Evolutionary conservation across 2,888 invertebrate species (phyloP), one percentile per base, ranked within the genome.

Genomic region (Drosophila koepferae): DNA sequence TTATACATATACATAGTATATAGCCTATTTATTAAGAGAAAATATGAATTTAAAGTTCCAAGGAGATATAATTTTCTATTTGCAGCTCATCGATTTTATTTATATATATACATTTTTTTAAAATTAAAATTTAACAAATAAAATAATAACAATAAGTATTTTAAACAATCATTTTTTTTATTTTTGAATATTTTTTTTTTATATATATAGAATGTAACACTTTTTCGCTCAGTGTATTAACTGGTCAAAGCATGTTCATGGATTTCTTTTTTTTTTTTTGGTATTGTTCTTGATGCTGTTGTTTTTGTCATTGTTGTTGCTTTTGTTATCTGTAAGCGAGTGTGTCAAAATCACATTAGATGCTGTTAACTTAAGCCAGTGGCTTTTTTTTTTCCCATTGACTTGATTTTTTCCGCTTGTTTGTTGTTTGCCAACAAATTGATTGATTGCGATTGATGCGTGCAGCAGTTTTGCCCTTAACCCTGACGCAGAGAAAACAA

Each of bases 321-420:
- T 38, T 44, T 51, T 60, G 62, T 61, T 70, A 68, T 70, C 62
- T 67, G 61, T 72, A 59, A 63, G 70, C 61, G 53, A 86, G 81
- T 85, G 79, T 85, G 86, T 89, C 88, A 86, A 87, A 86, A 86
- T 87, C 86, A 89, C 90, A 88, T 86, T 89, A 86, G 88, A 77
- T 75, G 80, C 86, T 77, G 89, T 86, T 86, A 90, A 81, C 88
- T 88, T 89, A 81, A 51, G 73, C 64, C 76, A 63, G 38, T 64
- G 72, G 62, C 55, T 78, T 74, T 55, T 78, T 74, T 55, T 49
- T 53, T 54, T 28, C 46, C 23, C 55, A 63, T 53, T 61, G 18
- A 12, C 53, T 63, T 41, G 65, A 46, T 31, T 56, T 53, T 43
- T 56, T 67, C 51, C 77, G 43, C 5, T 36, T 44, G 40, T 31